A percentile compares a stretch with the other conserved stretches of the same genome.
These are phyloP conservation scores for Cyphomyrus plagiostoma DNA, from an alignment of 2,113 vertebrate genomes.

Conservation along the genomic window DNA sequence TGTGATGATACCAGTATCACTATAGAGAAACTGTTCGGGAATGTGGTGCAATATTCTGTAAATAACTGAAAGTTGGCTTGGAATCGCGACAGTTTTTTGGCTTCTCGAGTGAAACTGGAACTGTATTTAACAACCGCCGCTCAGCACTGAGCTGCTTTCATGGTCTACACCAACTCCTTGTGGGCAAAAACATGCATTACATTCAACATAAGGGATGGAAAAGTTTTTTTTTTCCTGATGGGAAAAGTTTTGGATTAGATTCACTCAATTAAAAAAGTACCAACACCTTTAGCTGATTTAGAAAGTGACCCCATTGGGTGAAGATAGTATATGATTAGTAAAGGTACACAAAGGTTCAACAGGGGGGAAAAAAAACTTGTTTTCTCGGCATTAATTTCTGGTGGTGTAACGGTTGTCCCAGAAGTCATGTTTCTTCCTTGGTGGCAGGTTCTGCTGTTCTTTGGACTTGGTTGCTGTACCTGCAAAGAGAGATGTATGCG, in stretches of 20 bases:
- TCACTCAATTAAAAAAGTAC: too few relatives aligned
- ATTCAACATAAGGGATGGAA: too few relatives aligned
- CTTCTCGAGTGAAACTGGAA: background rate
- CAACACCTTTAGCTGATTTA: too few relatives aligned
- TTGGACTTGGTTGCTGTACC: slow-evolving; percentile 32
- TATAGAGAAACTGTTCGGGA: background rate
- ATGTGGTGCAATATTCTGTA: background rate
- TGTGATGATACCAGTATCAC: background rate
- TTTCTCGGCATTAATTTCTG: background rate
- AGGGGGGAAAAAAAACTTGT: too few relatives aligned
- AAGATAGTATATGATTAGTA: too few relatives aligned
- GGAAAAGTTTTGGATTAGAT: too few relatives aligned
- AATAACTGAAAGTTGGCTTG: background rate
- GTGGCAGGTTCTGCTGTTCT: background rate
- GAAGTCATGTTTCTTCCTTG: slow-evolving; percentile 32
- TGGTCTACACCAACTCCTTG: too few relatives aligned
- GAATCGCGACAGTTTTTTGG: background rate
- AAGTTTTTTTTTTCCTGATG: too few relatives aligned
- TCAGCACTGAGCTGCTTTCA: background rate
- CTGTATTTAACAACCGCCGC: background rate
- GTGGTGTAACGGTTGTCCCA: background rate
- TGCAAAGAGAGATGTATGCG: slow-evolving; percentile 28
- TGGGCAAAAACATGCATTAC: too few relatives aligned
- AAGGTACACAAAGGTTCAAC: too few relatives aligned
- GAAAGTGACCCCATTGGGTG: too few relatives aligned